Evolutionary conservation across 1,140 invertebrate genomes (phyloP).

Genomic region (Drosophila bocki): DNA sequence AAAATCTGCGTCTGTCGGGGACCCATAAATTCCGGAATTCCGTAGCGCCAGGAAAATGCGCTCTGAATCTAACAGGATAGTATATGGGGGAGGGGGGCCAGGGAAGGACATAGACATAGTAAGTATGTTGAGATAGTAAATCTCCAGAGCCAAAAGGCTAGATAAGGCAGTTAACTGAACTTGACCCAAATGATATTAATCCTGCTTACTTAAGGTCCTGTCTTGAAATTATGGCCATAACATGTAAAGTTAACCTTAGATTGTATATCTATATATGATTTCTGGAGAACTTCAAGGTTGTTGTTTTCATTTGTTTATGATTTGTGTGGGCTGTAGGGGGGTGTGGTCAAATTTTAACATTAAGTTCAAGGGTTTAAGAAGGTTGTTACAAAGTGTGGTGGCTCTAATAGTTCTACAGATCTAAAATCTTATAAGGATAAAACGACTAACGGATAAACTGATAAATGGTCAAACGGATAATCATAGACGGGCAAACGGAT

Average conservation of each 20-base stretch:
- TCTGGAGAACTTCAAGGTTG: not conserved
- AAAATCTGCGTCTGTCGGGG: conserved; percentile 49
- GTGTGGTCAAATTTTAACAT: not conserved
- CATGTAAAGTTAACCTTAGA: not conserved
- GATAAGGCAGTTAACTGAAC: conserved; percentile 22
- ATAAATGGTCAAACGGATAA: not conserved
- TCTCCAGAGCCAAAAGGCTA: conserved; percentile 1
- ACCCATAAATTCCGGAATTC: conserved; percentile 41
- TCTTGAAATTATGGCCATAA: conserved; percentile 2
- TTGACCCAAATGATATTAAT: conserved; percentile 17
- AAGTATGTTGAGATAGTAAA: conserved; percentile 32
- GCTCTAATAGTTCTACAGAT: not conserved
- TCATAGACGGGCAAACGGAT: not conserved
- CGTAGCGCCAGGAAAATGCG: conserved; percentile 3
- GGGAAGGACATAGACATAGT: conserved; percentile 17
- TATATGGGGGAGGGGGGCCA: not conserved
- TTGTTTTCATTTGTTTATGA: too few species aligned
- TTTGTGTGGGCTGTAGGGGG: not conserved
- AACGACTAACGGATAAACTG: not conserved
- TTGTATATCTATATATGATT: not conserved
- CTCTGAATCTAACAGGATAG: not conserved
- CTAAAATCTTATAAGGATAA: not conserved
- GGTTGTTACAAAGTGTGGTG: not conserved
- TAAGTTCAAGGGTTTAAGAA: not conserved
- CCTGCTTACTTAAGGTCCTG: conserved; percentile 1